These are phyloP conservation scores for Tinamus guttatus DNA, from an alignment of 2,113 vertebrate species.

Conservation along the genomic window DNA sequence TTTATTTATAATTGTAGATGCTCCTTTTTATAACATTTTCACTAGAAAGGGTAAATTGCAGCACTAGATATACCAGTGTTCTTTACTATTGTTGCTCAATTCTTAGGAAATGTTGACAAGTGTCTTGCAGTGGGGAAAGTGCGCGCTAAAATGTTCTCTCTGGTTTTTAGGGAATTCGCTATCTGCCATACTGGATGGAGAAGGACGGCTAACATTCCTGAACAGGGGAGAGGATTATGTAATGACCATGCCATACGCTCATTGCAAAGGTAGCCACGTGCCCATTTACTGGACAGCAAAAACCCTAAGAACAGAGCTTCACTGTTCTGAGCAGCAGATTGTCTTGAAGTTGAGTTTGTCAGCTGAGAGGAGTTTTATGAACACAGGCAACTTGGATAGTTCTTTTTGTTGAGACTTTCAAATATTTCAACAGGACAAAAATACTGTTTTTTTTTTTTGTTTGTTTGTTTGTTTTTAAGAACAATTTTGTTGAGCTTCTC, in stretches of 20 bases:
- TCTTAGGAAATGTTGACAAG: background rate
- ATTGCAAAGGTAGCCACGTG: conserved; percentile 91
- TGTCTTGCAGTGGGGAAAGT: background rate
- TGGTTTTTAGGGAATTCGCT: conserved; percentile 92
- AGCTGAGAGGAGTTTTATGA: background rate
- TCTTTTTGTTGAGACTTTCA: background rate
- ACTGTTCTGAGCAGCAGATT: background rate
- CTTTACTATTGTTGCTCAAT: background rate
- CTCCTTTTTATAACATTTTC: background rate
- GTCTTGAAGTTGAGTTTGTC: background rate
- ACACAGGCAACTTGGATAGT: background rate
- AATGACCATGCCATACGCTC: conserved; percentile 99
- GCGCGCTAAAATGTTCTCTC: background rate
- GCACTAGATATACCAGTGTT: background rate
- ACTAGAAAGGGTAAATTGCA: background rate
- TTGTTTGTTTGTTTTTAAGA: too few relatives aligned
- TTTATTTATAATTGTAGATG: background rate
- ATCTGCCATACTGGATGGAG: conserved; percentile 95
- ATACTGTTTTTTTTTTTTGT: background rate
- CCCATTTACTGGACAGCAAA: background rate
- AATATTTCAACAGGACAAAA: background rate
- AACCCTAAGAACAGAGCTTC: background rate
- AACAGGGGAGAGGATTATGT: conserved; percentile 97
- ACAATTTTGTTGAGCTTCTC: background rate
- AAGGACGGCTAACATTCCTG: conserved; percentile 92